Conservation (phyloP, 2,797 vertebrate species). For the Lepus townsendii region DNA sequence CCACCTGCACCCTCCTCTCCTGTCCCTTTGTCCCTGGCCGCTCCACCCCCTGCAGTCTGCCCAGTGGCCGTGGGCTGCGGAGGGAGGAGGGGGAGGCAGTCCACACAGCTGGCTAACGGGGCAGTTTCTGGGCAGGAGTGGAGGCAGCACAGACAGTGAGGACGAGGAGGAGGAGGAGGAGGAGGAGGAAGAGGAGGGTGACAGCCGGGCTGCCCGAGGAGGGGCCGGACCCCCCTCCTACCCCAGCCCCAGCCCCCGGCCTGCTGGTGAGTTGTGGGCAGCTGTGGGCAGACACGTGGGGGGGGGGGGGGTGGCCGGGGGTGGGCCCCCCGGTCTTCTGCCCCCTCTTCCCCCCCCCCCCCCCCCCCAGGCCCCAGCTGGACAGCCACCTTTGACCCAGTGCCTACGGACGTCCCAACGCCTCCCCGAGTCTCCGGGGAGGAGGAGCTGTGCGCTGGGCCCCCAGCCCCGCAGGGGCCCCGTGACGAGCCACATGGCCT, state of each 20-base stretch:
- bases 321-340: too few relatives aligned
- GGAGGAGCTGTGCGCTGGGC: background rate
- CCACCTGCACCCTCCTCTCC: background rate
- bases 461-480: background rate
- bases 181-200: slow-evolving; percentile 75
- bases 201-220: background rate
- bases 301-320: too few relatives aligned
- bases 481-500: background rate
- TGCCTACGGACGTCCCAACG: slow-evolving; percentile 44
- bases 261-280: slow-evolving; percentile 30
- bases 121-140: slow-evolving; percentile 78
- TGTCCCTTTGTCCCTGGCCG: too few relatives aligned
- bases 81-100: background rate
- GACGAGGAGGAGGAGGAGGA: slow-evolving; percentile 82
- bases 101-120: rapidly evolving
- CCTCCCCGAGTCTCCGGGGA: background rate
- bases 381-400: slow-evolving; percentile 77
- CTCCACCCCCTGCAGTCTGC: background rate
- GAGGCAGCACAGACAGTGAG: slow-evolving; percentile 88
- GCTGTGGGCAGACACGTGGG: rapidly evolving
- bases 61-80: background rate
- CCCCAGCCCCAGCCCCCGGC: background rate
- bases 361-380: slow-evolving; percentile 37
- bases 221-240: background rate
- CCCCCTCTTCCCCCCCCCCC: too few relatives aligned